Conservation (phyloP, 2,888 invertebrate species). For the Erebia aethiops region DNA sequence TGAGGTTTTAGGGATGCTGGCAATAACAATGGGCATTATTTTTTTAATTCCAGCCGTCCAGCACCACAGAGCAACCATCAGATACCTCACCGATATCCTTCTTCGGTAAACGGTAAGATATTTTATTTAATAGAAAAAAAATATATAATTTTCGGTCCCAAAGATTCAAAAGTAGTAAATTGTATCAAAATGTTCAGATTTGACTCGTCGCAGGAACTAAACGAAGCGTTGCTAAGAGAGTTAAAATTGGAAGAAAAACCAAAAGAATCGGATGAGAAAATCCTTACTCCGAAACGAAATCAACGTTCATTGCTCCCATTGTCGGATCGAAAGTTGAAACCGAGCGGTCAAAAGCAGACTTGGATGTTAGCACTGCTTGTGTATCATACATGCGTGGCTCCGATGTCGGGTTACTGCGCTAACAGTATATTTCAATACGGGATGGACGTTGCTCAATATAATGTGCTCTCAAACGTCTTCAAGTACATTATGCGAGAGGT, state of each 20-base stretch:
- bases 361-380: conserved; percentile 74
- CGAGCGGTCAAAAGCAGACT: conserved; percentile 54
- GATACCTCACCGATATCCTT: conserved; percentile 64
- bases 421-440: conserved; percentile 70
- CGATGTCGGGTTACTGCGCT: conserved; percentile 73
- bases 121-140: neutral
- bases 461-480: conserved; percentile 60
- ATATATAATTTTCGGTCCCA: neutral
- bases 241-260: conserved; percentile 11
- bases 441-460: conserved; percentile 72
- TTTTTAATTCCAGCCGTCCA: conserved; percentile 60
- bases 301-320: conserved; percentile 45
- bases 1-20: no score
- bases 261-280: conserved; percentile 2
- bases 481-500: conserved; percentile 70
- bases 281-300: conserved; percentile 21
- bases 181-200: conserved; percentile 55
- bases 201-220: conserved; percentile 59
- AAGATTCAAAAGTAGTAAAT: conserved; percentile 17
- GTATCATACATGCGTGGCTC: conserved; percentile 72
- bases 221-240: conserved; percentile 34
- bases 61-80: conserved; percentile 49
- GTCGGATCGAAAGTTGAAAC: conserved; percentile 42
- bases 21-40: conserved; percentile 1
- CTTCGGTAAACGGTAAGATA: conserved; percentile 68